These are phyloP conservation scores for Nanorana parkeri DNA, from an alignment of 2,113 vertebrate species.

Conservation along the genomic window DNA sequence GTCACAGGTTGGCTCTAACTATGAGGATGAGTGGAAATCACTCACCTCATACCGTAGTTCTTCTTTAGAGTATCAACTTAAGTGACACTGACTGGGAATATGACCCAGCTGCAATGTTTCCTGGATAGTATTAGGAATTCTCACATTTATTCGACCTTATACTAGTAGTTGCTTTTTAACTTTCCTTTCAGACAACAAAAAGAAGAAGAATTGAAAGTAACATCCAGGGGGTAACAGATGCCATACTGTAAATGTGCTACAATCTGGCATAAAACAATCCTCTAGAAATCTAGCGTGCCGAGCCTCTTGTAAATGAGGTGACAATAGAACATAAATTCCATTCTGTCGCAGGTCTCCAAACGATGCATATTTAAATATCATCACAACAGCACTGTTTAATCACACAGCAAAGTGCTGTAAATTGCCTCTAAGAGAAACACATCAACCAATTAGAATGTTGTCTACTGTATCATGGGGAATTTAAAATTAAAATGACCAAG, in stretches of 20 bases:
- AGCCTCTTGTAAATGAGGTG: neutral
- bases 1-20: too few relatives aligned
- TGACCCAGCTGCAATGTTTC: too few relatives aligned
- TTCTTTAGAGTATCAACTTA: too few relatives aligned
- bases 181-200: neutral
- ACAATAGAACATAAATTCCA: conserved; percentile 5
- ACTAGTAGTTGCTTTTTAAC: too few relatives aligned
- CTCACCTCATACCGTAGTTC: too few relatives aligned
- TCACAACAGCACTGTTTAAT: conserved; percentile 1
- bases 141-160: too few relatives aligned
- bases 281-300: neutral
- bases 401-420: neutral
- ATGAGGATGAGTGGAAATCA: too few relatives aligned
- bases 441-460: neutral
- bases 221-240: conserved; percentile 8
- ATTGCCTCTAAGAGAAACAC: neutral
- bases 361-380: conserved; percentile 7
- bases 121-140: too few relatives aligned
- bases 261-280: neutral
- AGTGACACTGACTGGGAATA: too few relatives aligned
- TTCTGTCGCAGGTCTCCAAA: conserved; percentile 15
- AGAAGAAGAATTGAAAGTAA: neutral
- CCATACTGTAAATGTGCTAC: neutral
- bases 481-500: too few relatives aligned
- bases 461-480: too few relatives aligned